Evolutionary conservation across 2,888 invertebrate species (phyloP), one percentile per base, ranked within the genome.

Genomic region (Dusona sp.): DNA sequence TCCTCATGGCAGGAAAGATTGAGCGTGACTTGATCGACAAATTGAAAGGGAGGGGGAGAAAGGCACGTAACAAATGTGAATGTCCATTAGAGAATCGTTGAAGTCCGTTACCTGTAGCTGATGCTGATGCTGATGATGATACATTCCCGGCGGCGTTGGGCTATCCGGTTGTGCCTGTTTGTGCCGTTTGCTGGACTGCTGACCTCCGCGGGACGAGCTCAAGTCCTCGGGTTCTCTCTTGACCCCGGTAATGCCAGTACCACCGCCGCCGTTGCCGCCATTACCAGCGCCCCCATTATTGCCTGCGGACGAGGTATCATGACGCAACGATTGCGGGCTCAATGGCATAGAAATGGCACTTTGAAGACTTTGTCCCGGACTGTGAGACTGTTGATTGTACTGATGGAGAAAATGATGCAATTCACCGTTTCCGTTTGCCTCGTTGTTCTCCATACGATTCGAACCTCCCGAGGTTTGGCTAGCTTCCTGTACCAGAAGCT

Each of bases 201-300:
- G 92, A 75, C 90, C 93, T 33, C 91, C 92, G 61, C 94, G 91
- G 65, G 94, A 94, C 64, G 94, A 94, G 95, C 97, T 97, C 90
- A 97, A 95, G 94, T 97, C 97, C 95, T 97, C 97, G 92, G 97
- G 97, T 95, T 97, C 97, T 94, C 97, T 96, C 95, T 97, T 97
- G 94, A 97, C 97, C 80, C 94, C 94, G 82, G 92, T 90, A 86
- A 93, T 92, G 74, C 92, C 92, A 64, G 64, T 42, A 38, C 64
- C 64, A 11, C 92, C 93, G 90, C 92, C 92, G 85, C 93, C 72
- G 25, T 85, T 87, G 22, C 73, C 79, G 33, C 90, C 90, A 81
- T 89, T 89, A 51, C 91, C 92, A 90, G 92, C 93, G 90, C 92
- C 92, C 84, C 93, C 78, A 42, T 85, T 87, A 25, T 78, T 83